Evolutionary conservation across 2,113 vertebrate genomes (phyloP).

Genomic region (Macquaria australasica): DNA sequence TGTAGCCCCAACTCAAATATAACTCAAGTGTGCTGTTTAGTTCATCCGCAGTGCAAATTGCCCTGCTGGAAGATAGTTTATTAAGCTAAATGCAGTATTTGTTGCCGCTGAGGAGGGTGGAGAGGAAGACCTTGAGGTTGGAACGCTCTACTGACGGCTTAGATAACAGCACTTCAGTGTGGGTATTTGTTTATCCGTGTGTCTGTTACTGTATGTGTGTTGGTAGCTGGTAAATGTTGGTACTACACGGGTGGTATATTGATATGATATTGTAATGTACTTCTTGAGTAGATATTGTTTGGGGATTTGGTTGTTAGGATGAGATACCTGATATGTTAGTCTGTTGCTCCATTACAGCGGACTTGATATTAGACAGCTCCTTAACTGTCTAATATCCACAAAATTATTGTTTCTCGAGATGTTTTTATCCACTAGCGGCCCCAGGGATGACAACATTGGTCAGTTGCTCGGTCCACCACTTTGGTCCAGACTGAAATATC

Average conservation of each 20-base stretch:
- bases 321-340: neutral
- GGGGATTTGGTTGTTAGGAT: neutral
- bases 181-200: neutral
- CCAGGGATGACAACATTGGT: too few species aligned
- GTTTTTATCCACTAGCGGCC: too few species aligned
- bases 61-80: neutral
- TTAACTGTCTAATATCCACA: too few species aligned
- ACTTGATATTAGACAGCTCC: too few species aligned
- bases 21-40: neutral
- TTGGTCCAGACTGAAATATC: too few species aligned
- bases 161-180: slow-evolving; percentile 49
- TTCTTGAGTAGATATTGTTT: neutral
- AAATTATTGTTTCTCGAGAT: too few species aligned
- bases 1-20: too few species aligned
- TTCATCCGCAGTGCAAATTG: neutral
- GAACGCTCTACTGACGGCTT: slow-evolving; percentile 46
- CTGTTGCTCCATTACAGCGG: neutral
- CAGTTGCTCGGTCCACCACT: too few species aligned
- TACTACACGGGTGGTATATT: neutral
- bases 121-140: slow-evolving; percentile 55
- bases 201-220: neutral
- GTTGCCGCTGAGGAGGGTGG: slow-evolving; percentile 5
- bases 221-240: neutral
- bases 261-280: too few species aligned
- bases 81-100: neutral